Base-by-base conservation (phyloP, 2,113 vertebrate species). In the Eclectus roratus region DNA sequence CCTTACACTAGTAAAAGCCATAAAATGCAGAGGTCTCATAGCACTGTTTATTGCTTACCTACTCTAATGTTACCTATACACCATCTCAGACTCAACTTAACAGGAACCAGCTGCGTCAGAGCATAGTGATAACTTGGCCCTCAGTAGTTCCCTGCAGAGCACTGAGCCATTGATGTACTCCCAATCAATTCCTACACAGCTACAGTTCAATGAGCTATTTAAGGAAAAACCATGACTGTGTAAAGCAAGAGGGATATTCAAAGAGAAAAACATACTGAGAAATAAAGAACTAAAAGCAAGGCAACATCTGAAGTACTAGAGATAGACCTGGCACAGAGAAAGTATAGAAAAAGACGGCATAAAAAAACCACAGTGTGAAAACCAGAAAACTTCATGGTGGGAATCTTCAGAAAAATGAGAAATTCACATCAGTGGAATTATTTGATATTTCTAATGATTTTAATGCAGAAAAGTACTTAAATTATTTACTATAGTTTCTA, bases 181-280 rank as follows among this genome's bases (percentile, higher is more conserved):
- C 93, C 70, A 96, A 97, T 98, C 97, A 96, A 91, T 97, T 96
- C 87, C 84, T 94, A 88, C 85, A 91, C 88, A 88, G 92, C 81
- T 94, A 93, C 84, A 92, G 95, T 92, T 97, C 95, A 95, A 85
- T 81, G 93, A 96, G 77, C 73, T 91, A 55, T 90, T 96, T 93
- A 86, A 95, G 92, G 73, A 69, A 46, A 90, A 73, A 76, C 71
- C 53, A 66, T 53, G 63, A 78, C 65, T 76, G 47, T 66, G 37
- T 94, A 85, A 80, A 41, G 37, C 27, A 43, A 71, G 55, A 76
- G 3, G 29, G 79, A 64, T 84, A 93, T 80, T 81, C 73, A 94
- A 92, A 90, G 81, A 56, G 44, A 78, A 55, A 50, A 46, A 31
- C 31, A 46, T 39, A 35, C 6, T 78, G 64, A 82, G 73, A 72